These are phyloP conservation scores for Serranochromis macrocephalus DNA, from an alignment of 2,113 vertebrate genomes.

Conservation along the genomic window DNA sequence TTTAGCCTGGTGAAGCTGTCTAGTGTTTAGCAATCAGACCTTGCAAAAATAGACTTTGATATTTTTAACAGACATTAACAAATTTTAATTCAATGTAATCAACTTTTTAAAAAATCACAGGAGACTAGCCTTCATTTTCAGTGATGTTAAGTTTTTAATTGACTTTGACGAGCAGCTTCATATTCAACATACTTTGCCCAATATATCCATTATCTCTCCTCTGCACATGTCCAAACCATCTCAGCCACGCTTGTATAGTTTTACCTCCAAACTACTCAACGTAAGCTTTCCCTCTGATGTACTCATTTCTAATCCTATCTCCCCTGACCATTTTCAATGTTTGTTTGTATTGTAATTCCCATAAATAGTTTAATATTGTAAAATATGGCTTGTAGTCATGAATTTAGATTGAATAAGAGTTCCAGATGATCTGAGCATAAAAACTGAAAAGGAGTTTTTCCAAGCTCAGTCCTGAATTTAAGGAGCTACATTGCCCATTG, in stretches of 20 bases:
- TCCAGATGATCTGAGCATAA: background rate
- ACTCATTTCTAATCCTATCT: background rate
- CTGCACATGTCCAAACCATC: background rate
- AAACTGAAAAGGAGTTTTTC: background rate
- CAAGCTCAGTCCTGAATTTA: background rate
- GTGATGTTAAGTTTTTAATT: background rate
- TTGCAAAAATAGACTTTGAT: background rate
- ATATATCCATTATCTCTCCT: background rate
- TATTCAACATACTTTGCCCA: background rate
- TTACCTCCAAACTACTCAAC: background rate
- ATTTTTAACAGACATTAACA: background rate
- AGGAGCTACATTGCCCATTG: background rate
- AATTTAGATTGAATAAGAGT: background rate
- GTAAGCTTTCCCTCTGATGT: background rate
- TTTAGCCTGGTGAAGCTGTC: background rate
- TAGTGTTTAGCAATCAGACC: background rate
- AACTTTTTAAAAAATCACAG: background rate
- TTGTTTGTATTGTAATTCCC: background rate
- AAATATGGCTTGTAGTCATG: background rate
- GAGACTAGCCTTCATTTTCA: background rate
- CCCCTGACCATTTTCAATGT: background rate
- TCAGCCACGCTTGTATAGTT: background rate
- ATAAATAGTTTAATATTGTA: background rate
- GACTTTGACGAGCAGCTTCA: background rate
- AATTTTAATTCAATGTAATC: background rate